Evolutionary conservation across 2,888 invertebrate genomes (phyloP), one percentile per base, ranked within the genome.

Genomic region (Synanthedon formicaeformis): DNA sequence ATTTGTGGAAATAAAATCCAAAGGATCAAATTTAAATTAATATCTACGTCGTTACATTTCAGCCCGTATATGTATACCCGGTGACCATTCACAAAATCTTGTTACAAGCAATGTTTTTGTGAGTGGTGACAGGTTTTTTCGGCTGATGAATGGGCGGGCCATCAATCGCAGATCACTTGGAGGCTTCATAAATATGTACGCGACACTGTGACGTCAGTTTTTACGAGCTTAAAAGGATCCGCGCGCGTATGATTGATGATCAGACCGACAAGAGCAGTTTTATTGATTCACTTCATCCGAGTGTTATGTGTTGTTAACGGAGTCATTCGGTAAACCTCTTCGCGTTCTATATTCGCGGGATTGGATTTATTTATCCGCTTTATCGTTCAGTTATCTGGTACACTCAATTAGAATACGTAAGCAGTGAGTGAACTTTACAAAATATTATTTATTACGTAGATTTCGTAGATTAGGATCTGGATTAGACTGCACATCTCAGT

Each of bases 131-230:
- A 70, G 68, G 68, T 67, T 62, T 55, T 55, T 59, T 56, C 53
- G 65, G 62, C 71, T 78, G 82, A 84, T 80, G 79, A 81, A 84
- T 83, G 79, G 71, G 64, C 62, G 58, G 66, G 62, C 77, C 75
- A 78, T 84, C 82, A 76, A 75, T 74, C 68, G 74, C 83, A 81
- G 79, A 78, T 78, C 79, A 78, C 77, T 81, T 68, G 75, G 69
- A 67, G 69, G 71, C 75, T 80, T 84, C 81, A 84, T 84, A 85
- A 86, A 85, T 84, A 85, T 85, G 83, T 84, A 83, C 79, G 75
- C 66, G 72, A 71, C 69, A 70, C 69, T 75, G 71, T 81, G 75
- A 76, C 74, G 73, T 77, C 78, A 73, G 66, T 82, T 82, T 83
- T 84, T 83, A 75, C 73, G 67, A 66, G 70, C 67, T 67, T 62